Conservation (phyloP, 23 tunicate species). For the Styela plicata region DNA sequence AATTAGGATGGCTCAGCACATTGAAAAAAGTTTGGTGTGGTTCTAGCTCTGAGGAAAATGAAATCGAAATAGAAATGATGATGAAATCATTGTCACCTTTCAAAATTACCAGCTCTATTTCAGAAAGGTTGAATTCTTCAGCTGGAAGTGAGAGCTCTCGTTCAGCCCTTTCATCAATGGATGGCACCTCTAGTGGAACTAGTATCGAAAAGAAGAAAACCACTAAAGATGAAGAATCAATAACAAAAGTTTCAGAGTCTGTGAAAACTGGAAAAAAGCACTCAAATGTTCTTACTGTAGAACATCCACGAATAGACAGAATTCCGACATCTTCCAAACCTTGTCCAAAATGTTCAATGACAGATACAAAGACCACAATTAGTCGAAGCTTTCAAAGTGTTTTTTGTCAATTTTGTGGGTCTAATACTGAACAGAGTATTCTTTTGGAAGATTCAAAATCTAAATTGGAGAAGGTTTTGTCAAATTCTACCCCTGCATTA, state of each 20-base stretch:
- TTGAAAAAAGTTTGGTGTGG: slow-evolving; percentile 10
- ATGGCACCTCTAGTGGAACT: background rate
- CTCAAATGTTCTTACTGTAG: background rate
- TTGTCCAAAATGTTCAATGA: background rate
- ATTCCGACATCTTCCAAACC: background rate
- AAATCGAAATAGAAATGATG: background rate
- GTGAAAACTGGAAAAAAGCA: background rate
- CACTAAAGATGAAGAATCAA: background rate
- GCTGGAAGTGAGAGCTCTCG: background rate
- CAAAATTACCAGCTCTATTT: background rate
- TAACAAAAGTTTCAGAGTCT: background rate
- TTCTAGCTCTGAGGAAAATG: background rate
- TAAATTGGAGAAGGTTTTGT: background rate
- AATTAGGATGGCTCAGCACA: slow-evolving; percentile 51
- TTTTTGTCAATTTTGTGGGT: background rate
- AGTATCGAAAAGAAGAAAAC: background rate
- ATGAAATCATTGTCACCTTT: background rate
- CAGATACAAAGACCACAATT: background rate
- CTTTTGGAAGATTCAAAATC: background rate
- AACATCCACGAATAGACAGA: background rate
- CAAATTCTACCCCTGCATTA: background rate
- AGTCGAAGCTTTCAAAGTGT: background rate
- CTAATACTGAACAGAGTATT: background rate
- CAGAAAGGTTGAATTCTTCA: background rate
- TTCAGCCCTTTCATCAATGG: background rate